Base-by-base conservation (phyloP, 2,113 vertebrate species). In the Callorhinus ursinus region DNA sequence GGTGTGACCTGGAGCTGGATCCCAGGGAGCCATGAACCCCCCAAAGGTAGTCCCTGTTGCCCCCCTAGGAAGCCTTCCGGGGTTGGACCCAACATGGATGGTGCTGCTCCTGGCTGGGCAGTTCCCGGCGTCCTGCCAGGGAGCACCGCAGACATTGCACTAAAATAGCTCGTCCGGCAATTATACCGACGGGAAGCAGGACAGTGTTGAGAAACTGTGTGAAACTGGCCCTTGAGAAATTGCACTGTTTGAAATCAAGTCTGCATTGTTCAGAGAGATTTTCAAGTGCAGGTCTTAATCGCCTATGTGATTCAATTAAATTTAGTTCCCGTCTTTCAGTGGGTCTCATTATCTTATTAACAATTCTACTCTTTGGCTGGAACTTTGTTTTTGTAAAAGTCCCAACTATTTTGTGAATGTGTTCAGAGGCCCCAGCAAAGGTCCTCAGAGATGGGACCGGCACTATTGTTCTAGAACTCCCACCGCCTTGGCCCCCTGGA, bases 91-190 rank as follows among this genome's bases (percentile, higher is more conserved):
- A 51, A 57, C 33, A 26, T 10, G n/a, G 53, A 49, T 3, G 12
- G 10, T 69, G 51, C 51, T 31, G 57, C n/a, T 89, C 71, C 7
- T 22, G 33, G 51, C 13, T 9, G 10, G 18, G 33, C 26, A n/a
- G 15, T 19, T 1, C 26, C 49, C 72, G 22, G 49, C 31, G 39
- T 31, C 42, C 51, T 14, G 21, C 33, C 11, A 9, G 28, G 11
- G 16, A 59, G 39, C 28, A 31, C 57, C 8, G 4, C 3, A 2
- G 6, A 51, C 16, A 1, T 3, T 2, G 1, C 69, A 10, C 39
- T 12, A 26, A 6, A 36, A 8, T 13, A 51, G 61, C 6, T 36
- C 0, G 0, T 55, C 55, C 26, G 3, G 65, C 39, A 69, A 46
- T 1, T 31, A 2, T 21, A 53, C 7, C 42, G 51, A 59, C 7